Conservation (phyloP, 2,113 vertebrate genomes). For the Eretmochelys imbricata region DNA sequence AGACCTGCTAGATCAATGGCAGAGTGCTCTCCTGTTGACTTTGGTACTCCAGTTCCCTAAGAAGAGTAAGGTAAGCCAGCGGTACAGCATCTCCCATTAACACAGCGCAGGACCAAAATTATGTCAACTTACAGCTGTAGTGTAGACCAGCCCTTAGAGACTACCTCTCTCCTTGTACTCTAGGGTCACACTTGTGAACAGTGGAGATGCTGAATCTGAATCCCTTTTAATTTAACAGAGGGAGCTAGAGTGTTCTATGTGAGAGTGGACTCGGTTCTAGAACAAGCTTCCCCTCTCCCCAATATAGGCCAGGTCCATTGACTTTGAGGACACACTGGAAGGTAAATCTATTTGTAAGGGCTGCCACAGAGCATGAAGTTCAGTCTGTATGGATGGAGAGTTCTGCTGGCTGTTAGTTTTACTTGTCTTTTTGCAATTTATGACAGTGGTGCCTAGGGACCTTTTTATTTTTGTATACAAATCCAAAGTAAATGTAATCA, state of each 20-base stretch:
- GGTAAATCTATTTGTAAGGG: neutral
- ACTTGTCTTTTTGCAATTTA: neutral
- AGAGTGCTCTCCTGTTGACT: too few relatives aligned
- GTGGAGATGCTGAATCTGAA: neutral
- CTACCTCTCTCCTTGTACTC: neutral
- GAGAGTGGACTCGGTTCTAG: neutral
- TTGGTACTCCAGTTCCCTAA: too few relatives aligned
- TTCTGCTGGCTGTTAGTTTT: neutral
- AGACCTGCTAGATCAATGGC: too few relatives aligned
- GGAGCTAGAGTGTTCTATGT: neutral
- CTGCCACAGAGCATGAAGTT: neutral
- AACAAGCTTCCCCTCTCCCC: neutral
- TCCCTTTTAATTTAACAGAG: neutral
- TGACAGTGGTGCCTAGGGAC: neutral
- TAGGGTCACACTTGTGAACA: neutral
- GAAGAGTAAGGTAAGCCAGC: too few relatives aligned
- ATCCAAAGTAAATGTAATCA: neutral
- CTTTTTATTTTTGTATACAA: neutral
- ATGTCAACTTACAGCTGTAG: too few relatives aligned
- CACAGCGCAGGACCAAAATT: too few relatives aligned
- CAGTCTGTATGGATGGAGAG: neutral
- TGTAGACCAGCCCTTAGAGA: neutral
- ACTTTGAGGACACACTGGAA: neutral
- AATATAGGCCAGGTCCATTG: neutral
- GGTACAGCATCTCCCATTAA: too few relatives aligned